Conservation (phyloP, 2,113 vertebrate species). For the Alethe diademata region DNA sequence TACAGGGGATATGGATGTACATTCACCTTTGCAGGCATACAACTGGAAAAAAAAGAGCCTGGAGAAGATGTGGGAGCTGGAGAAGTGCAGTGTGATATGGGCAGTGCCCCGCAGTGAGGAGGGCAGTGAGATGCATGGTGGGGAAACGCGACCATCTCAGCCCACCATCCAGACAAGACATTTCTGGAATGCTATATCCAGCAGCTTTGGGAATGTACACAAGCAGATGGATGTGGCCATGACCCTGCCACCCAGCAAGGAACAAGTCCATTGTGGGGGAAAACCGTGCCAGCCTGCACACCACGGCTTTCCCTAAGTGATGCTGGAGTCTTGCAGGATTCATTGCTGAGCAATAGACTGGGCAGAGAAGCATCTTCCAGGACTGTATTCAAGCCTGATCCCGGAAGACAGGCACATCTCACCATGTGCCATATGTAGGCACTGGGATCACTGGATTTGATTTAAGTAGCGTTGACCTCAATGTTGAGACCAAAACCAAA, state of each 20-base stretch:
- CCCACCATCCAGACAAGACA: neutral
- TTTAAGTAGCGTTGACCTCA: neutral
- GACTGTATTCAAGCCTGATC: neutral
- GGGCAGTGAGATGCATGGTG: rapidly evolving
- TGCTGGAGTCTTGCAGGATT: rapidly evolving
- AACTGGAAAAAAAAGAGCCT: neutral
- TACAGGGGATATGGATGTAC: neutral
- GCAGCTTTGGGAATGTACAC: neutral
- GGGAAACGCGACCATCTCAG: neutral
- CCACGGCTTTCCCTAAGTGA: neutral
- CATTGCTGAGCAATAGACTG: rapidly evolving
- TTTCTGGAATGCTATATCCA: neutral
- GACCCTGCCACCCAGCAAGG: neutral
- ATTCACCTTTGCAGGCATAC: neutral
- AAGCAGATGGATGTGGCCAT: rapidly evolving
- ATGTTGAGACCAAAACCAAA: neutral
- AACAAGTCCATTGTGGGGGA: neutral
- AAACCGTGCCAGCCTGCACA: neutral
- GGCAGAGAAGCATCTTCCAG: neutral
- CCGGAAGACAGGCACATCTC: neutral
- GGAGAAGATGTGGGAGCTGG: neutral
- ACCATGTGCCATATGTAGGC: neutral
- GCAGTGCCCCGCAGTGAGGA: rapidly evolving
- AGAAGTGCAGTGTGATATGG: neutral
- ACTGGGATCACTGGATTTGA: neutral